Percentiles rank a stretch among this genome's conserved stretches.
Evolutionary conservation across 2,113 vertebrate species (phyloP).

Genomic region (Oncorhynchus masou): DNA sequence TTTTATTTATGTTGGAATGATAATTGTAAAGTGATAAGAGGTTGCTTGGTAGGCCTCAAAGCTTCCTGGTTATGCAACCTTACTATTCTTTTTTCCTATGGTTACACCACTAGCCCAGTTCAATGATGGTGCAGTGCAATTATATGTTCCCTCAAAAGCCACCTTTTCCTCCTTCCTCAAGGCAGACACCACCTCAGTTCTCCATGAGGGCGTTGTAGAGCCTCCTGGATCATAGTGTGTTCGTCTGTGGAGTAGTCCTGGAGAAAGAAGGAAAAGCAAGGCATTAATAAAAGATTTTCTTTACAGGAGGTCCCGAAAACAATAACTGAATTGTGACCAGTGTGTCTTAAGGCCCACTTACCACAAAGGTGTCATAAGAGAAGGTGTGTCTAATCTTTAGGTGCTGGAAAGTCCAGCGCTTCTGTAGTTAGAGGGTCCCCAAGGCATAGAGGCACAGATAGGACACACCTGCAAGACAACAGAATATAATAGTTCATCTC

Average conservation of each 20-base stretch:
- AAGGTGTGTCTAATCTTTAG: slow-evolving; percentile 92
- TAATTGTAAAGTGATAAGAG: slow-evolving; percentile 27
- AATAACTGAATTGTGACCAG: no score
- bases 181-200: slow-evolving; percentile 69
- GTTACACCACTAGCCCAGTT: neutral
- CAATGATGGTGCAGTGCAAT: neutral
- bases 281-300: no score
- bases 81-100: no score
- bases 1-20: slow-evolving; percentile 39
- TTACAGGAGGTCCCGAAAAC: no score
- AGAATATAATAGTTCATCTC: neutral
- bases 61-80: slow-evolving; percentile 34
- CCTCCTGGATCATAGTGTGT: slow-evolving; percentile 91
- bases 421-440: slow-evolving; percentile 95
- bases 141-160: slow-evolving; percentile 33
- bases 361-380: slow-evolving; percentile 97
- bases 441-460: slow-evolving; percentile 97
- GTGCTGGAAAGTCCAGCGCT: slow-evolving; percentile 96
- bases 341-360: slow-evolving; percentile 43
- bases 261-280: neutral
- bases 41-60: slow-evolving; percentile 17
- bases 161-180: neutral
- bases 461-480: slow-evolving; percentile 85
- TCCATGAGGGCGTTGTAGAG: slow-evolving; percentile 87
- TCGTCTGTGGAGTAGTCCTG: slow-evolving; percentile 93